phyloP scores from a whole-genome alignment of 1,140 invertebrate species.

The Nephila pilipes region DNA sequence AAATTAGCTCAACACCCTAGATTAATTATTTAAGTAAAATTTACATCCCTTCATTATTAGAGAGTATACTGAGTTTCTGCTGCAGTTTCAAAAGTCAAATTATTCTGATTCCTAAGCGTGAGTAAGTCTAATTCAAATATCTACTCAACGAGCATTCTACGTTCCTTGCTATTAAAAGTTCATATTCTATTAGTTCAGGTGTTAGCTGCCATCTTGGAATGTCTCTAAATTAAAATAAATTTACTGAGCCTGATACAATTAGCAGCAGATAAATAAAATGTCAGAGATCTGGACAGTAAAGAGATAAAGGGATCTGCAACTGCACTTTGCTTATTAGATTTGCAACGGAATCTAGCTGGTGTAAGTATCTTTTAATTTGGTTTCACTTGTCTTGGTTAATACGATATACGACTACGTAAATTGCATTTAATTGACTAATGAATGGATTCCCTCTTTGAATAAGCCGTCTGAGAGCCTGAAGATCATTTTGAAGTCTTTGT shows the following conservation, averaged over 20 bases:
- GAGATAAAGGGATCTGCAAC: not conserved
- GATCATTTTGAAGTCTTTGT: too few species aligned
- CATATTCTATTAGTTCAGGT: not conserved
- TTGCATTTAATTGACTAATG: not conserved
- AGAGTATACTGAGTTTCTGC: not conserved
- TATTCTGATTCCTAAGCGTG: not conserved
- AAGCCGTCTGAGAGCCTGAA: too few species aligned
- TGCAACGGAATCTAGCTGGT: not conserved
- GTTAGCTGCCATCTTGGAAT: not conserved
- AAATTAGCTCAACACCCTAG: not conserved
- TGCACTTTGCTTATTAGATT: conserved; percentile 28
- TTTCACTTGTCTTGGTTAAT: not conserved
- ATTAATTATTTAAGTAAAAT: not conserved
- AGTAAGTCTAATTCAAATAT: not conserved
- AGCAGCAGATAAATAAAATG: not conserved
- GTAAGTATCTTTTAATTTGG: conserved; percentile 24
- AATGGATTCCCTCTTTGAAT: not conserved
- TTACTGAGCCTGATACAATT: not conserved
- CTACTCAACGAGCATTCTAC: not conserved
- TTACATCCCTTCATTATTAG: not conserved
- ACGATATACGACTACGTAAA: not conserved
- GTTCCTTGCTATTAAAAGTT: too few species aligned
- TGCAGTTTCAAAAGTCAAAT: not conserved
- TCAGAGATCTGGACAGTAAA: not conserved
- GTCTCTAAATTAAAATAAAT: not conserved